Conservation (phyloP, 2,888 invertebrate genomes). For the Caenorhabditis sp. region DNA sequence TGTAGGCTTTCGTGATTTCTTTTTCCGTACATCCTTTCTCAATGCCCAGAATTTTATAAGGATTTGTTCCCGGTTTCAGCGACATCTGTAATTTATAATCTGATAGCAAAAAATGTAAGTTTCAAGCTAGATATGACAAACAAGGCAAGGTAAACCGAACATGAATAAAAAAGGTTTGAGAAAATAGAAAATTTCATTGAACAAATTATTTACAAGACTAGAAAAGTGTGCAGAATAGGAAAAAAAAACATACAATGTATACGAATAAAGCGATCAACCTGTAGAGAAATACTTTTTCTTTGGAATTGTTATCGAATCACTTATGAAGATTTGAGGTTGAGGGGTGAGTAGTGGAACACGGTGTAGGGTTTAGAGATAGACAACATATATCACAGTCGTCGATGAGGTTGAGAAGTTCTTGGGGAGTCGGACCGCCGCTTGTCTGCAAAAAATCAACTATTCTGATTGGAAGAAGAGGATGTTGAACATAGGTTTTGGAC, state of each 20-base stretch:
- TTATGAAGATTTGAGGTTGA: not conserved
- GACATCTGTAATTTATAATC: conserved; percentile 21
- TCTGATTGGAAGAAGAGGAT: not conserved
- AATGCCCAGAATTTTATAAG: conserved; percentile 50
- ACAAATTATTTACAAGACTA: no score
- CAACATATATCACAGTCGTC: conserved; percentile 88
- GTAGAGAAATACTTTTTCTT: no score
- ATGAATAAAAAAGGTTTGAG: no score
- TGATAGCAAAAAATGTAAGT: no score
- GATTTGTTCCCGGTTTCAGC: conserved; percentile 38
- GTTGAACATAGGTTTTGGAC: not conserved
- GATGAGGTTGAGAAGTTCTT: conserved; percentile 87
- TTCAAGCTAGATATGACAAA: no score
- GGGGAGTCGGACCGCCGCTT: conserved; percentile 81
- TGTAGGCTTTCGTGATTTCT: conserved; percentile 56
- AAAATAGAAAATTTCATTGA: no score
- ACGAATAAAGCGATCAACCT: no score
- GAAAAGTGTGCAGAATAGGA: no score
- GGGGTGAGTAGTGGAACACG: conserved; percentile 13
- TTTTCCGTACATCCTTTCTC: conserved; percentile 49
- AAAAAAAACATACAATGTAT: no score
- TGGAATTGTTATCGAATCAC: not conserved
- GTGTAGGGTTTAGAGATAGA: conserved; percentile 12
- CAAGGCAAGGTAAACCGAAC: no score
- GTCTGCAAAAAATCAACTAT: conserved; percentile 19